phyloP scores from a whole-genome alignment of 2,888 invertebrate genomes.

The Cancer borealis region DNA sequence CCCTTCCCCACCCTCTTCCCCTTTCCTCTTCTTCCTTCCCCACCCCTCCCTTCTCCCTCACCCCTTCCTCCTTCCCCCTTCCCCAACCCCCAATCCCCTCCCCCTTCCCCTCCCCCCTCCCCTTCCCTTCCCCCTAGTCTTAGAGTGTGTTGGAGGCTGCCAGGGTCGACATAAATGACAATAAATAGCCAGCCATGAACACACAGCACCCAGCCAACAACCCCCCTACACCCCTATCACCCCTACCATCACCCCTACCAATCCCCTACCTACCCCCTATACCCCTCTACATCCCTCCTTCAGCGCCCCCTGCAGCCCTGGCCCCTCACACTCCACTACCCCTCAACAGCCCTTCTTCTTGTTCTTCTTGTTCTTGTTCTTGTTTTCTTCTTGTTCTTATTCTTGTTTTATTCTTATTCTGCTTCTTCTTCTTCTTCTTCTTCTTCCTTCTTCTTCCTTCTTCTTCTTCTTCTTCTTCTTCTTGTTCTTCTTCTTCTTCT shows the following conservation, averaged over 20 bases:
- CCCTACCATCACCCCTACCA: neutral
- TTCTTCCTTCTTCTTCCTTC: neutral
- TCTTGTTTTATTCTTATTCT: too few relatives aligned
- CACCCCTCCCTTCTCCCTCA: neutral
- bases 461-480: neutral
- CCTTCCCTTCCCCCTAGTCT: neutral
- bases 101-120: neutral
- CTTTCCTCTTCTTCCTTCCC: neutral
- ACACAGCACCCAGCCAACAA: constrained; percentile 40
- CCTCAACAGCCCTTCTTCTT: too few relatives aligned
- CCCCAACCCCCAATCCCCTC: neutral
- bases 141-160: constrained; percentile 58
- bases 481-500: too few relatives aligned
- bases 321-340: too few relatives aligned
- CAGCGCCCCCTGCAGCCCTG: too few relatives aligned
- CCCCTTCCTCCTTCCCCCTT: neutral
- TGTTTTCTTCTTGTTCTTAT: too few relatives aligned
- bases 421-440: too few relatives aligned
- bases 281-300: neutral
- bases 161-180: constrained; percentile 61
- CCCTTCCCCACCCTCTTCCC: neutral
- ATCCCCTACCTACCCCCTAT: neutral
- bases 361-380: too few relatives aligned
- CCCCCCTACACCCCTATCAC: constrained; percentile 13
- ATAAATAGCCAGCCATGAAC: constrained; percentile 68